A percentile compares a stretch with the other conserved stretches of the same genome.
Evolutionary conservation across 2,797 vertebrate species (phyloP).

Genomic region (Leptatherina wallacei): DNA sequence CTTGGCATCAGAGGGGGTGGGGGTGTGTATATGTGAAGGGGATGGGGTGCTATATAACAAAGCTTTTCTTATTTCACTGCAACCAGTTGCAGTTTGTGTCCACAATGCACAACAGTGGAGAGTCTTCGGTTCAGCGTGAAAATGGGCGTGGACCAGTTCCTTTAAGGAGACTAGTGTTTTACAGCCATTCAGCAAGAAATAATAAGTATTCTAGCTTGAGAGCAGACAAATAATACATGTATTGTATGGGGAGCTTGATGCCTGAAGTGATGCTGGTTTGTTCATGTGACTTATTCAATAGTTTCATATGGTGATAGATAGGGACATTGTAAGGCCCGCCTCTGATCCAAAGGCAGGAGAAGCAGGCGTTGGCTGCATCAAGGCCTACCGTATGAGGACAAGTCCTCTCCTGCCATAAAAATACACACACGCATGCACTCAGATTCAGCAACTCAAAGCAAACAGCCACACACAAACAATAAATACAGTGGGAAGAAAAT

Average conservation of each 20-base stretch:
- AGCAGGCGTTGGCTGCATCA: slow-evolving; percentile 44
- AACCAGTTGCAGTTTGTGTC: slow-evolving; percentile 80
- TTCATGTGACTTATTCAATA: slow-evolving; percentile 60
- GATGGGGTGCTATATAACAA: slow-evolving; percentile 36
- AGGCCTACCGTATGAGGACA: slow-evolving; percentile 42
- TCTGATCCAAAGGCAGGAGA: slow-evolving; percentile 39
- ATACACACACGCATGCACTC: slow-evolving; percentile 11
- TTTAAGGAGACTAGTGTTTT: slow-evolving; percentile 45
- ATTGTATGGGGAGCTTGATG: slow-evolving; percentile 45
- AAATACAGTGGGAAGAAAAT: slow-evolving; percentile 61
- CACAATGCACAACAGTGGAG: slow-evolving; percentile 56
- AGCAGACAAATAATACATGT: slow-evolving; percentile 63
- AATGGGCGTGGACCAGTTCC: slow-evolving; percentile 41
- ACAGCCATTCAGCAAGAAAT: slow-evolving; percentile 63
- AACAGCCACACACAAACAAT: slow-evolving; percentile 63
- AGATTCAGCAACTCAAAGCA: slow-evolving; percentile 46
- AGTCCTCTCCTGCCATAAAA: slow-evolving; percentile 41
- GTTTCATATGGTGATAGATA: slow-evolving; percentile 52
- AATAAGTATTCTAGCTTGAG: slow-evolving; percentile 51
- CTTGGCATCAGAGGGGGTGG: slow-evolving; percentile 35
- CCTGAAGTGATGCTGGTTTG: slow-evolving; percentile 55
- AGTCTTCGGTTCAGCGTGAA: slow-evolving; percentile 47
- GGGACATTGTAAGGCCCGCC: slow-evolving; percentile 42
- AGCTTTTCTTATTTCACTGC: slow-evolving; percentile 60
- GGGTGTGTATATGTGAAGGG: slow-evolving; percentile 2